Base-by-base conservation (phyloP, 2,888 invertebrate genomes). In the Enoplolaimus lenunculus region DNA sequence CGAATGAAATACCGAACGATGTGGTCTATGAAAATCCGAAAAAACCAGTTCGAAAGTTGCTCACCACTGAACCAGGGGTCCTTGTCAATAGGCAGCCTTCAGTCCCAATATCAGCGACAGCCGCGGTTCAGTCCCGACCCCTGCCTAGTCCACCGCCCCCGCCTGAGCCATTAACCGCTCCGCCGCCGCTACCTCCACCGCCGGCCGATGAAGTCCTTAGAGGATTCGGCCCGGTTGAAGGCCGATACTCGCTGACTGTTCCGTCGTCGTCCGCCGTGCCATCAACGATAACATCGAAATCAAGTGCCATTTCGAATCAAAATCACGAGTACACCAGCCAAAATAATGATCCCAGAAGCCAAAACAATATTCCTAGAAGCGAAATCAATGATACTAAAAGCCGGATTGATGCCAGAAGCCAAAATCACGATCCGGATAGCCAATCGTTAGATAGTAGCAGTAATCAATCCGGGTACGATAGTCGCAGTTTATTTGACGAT, bases 251-350 rank as follows among this genome's bases (percentile, higher is more conserved):
- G 35, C 74, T 60, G 77, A 78, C 72, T 76, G 76, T 69, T 76
- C 77, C 71, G 77, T 78, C 66, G 71, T 77, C 60, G 73, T 73
- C 68, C 73, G 73, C 57, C 74, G 74, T 26, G 60, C 73, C 68
- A 75, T 74, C 66, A 74, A 77, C 31, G 72, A n/a, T n/a, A n/a
- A n/a, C n/a, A n/a, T n/a, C n/a, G n/a, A n/a, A n/a, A n/a, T n/a
- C n/a, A n/a, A n/a, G n/a, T n/a, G n/a, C n/a, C n/a, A n/a, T n/a
- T n/a, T n/a, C n/a, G n/a, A n/a, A n/a, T n/a, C n/a, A n/a, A n/a
- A n/a, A n/a, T n/a, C n/a, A n/a, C n/a, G 81, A 81, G 7, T 76
- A 77, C 71, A 82, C 76, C 71, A 79, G 57, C n/a, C 57, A 57
- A 57, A 16, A 21, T 16, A 57, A 57, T 57, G 16, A 16, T 16